These are phyloP conservation scores for Anarhynchus alexandrinus DNA, from an alignment of 2,113 vertebrate genomes.

Conservation along the genomic window DNA sequence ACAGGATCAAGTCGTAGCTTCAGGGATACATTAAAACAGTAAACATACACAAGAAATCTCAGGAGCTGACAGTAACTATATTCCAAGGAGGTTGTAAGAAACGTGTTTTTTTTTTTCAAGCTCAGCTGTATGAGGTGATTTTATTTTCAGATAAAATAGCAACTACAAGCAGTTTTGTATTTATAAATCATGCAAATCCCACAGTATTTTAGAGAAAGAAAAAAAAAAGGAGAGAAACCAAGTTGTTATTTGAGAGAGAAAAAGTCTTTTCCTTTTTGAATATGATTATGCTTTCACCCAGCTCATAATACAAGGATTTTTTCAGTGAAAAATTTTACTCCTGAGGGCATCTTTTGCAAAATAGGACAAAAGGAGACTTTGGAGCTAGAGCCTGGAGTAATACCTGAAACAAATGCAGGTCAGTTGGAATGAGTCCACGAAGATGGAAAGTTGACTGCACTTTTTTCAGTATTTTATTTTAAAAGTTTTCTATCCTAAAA, in stretches of 20 bases:
- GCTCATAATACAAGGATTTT: background rate
- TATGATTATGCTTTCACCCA: background rate
- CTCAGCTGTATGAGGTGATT: background rate
- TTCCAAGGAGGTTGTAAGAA: background rate
- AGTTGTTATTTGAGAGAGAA: background rate
- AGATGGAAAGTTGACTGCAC: background rate
- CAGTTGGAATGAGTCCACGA: background rate
- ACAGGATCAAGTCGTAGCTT: conserved; percentile 9
- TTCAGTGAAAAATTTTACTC: background rate
- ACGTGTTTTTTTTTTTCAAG: background rate
- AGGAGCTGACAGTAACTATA: background rate
- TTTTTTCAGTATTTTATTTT: background rate
- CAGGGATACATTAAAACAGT: background rate
- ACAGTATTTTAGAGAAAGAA: background rate
- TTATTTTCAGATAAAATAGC: conserved; percentile 28
- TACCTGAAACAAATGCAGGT: background rate
- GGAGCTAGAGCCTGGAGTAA: background rate
- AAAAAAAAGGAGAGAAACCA: background rate
- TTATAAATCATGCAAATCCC: conserved; percentile 10
- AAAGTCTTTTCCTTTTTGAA: background rate
- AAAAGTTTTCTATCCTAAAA: background rate
- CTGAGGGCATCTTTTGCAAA: background rate
- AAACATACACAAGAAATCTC: background rate
- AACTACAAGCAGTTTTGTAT: background rate
- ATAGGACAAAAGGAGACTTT: background rate